These are phyloP conservation scores for Sibirionetta formosa DNA, from an alignment of 2,797 vertebrate species.

Conservation along the genomic window DNA sequence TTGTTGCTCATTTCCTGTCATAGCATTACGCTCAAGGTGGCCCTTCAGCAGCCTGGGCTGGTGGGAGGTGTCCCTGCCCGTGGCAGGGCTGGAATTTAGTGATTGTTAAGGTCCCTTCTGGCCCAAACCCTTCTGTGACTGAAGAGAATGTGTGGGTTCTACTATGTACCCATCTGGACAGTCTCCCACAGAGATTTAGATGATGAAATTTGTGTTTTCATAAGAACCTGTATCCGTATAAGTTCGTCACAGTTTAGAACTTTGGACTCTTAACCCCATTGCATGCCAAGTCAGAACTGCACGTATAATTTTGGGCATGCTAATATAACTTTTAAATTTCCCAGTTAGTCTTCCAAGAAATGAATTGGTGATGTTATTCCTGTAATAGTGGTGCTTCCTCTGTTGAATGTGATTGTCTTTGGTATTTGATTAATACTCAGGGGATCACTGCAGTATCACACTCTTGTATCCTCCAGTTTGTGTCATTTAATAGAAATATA, in stretches of 20 bases:
- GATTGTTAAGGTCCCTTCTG: no score
- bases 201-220: not conserved
- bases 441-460: not conserved
- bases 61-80: no score
- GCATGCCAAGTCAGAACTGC: not conserved
- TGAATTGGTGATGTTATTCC: not conserved
- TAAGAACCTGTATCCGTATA: not conserved
- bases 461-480: not conserved
- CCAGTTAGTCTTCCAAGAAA: not conserved
- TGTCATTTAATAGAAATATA: not conserved
- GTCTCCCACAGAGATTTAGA: not conserved
- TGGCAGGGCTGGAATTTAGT: no score
- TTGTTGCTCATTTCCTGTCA: not conserved
- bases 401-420: not conserved
- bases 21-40: not conserved
- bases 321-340: not conserved
- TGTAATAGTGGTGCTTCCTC: not conserved
- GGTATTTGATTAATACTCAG: not conserved
- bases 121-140: no score
- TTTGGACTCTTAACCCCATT: not conserved
- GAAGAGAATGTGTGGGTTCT: not conserved
- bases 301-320: rapidly evolving
- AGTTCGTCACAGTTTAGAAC: not conserved
- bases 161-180: not conserved
- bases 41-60: not conserved